A percentile compares a stretch with the other conserved stretches of the same genome.
phyloP scores from a whole-genome alignment of 2,888 invertebrate species.

The Tribolium freemani region DNA sequence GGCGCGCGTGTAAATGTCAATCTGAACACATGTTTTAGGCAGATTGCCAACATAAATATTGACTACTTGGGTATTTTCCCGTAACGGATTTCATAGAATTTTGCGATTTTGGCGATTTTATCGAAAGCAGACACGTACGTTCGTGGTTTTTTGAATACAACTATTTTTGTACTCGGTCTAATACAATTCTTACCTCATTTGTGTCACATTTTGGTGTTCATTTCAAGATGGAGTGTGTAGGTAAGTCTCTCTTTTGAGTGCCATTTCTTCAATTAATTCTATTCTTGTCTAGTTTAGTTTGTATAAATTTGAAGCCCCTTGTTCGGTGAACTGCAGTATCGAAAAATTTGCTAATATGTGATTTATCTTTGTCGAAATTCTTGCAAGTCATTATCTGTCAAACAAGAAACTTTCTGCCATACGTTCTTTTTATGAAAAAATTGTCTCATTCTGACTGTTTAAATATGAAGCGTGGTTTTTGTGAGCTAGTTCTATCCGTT shows the following conservation, averaged over 20 bases:
- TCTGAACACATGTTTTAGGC: not conserved
- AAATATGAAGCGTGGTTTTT: constrained; percentile 25
- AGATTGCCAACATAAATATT: constrained; percentile 25
- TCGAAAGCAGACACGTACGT: not conserved
- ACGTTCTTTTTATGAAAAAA: constrained; percentile 21
- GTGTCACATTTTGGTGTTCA: constrained; percentile 29
- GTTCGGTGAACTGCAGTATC: not conserved
- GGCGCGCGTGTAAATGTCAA: not conserved
- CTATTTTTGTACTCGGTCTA: not conserved
- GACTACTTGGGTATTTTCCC: constrained; percentile 7
- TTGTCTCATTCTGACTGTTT: constrained; percentile 3
- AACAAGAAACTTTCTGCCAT: constrained; percentile 22
- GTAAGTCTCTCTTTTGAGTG: constrained; percentile 33
- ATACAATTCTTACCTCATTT: not conserved
- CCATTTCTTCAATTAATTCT: constrained; percentile 10
- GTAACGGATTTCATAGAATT: not conserved
- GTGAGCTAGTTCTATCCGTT: constrained; percentile 8
- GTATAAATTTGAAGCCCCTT: not conserved
- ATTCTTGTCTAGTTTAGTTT: not conserved
- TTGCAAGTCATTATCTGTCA: constrained; percentile 44
- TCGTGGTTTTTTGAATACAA: not conserved
- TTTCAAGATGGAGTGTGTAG: constrained; percentile 50
- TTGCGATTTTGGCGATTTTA: not conserved
- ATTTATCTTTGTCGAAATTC: constrained; percentile 24
- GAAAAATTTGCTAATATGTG: not conserved